Conservation (phyloP, 2,113 vertebrate species). For the Nothobranchius kuhntae region DNA sequence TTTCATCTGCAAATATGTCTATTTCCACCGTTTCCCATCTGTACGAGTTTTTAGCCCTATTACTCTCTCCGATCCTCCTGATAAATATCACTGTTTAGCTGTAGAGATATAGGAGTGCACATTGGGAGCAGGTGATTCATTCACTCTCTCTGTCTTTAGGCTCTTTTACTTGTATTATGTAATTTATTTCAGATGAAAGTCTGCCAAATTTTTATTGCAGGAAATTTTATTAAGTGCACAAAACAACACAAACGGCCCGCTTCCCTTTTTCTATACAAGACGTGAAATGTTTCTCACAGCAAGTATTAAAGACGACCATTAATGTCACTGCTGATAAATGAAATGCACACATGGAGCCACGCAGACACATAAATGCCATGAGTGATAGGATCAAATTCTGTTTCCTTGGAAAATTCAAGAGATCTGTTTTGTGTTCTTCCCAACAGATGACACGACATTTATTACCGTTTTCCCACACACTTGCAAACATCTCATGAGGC, state of each 20-base stretch:
- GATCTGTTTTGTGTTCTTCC: slow-evolving; percentile 39
- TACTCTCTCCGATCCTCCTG: too few species aligned
- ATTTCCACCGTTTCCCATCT: too few species aligned
- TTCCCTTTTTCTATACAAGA: neutral
- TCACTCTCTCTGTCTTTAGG: slow-evolving; percentile 11
- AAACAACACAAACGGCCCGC: neutral
- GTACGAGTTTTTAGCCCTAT: too few species aligned
- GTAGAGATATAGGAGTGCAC: slow-evolving; percentile 35
- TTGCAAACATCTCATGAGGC: slow-evolving; percentile 53
- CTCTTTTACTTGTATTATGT: neutral
- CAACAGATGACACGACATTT: slow-evolving; percentile 48
- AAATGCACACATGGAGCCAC: slow-evolving; percentile 14
- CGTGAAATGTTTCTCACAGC: neutral
- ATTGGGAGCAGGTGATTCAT: slow-evolving; percentile 55
- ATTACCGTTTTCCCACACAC: slow-evolving; percentile 49
- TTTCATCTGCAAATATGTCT: too few species aligned
- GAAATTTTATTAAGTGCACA: neutral
- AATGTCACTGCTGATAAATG: slow-evolving; percentile 17
- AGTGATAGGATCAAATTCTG: slow-evolving; percentile 34
- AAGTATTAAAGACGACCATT: neutral
- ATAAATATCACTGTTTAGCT: neutral
- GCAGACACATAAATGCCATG: slow-evolving; percentile 21
- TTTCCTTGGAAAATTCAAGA: slow-evolving; percentile 35
- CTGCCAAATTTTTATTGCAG: neutral
- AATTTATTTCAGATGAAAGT: neutral